These are phyloP conservation scores for Heliangelus exortis DNA, from an alignment of 2,797 vertebrate species.

Conservation along the genomic window DNA sequence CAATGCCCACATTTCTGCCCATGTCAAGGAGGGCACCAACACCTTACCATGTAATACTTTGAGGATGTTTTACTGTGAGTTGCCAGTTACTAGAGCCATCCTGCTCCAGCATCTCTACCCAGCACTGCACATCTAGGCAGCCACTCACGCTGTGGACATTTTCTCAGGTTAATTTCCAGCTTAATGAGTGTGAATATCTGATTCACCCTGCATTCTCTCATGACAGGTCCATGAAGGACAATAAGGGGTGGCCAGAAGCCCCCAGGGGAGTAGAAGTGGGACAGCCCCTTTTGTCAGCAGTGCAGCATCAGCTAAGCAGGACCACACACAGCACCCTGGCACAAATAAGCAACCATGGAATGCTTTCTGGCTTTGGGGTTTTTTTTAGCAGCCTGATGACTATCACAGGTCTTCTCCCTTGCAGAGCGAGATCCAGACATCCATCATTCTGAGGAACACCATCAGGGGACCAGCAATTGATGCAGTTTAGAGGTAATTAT, in stretches of 20 bases:
- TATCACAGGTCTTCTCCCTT: background rate
- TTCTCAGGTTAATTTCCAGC: background rate
- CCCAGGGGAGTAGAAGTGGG: background rate
- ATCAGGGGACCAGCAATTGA: background rate
- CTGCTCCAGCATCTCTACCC: background rate
- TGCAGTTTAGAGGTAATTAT: conserved; percentile 28
- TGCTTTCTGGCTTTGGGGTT: background rate
- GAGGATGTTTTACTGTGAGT: background rate
- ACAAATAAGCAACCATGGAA: background rate
- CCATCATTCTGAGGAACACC: background rate
- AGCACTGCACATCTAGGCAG: background rate
- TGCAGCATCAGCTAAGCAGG: background rate
- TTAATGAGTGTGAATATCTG: background rate
- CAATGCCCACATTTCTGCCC: background rate
- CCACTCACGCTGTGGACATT: background rate
- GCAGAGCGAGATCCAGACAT: background rate
- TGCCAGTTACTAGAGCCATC: background rate
- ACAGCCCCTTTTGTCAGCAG: background rate
- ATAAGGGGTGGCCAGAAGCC: background rate
- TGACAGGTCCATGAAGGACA: fast-evolving
- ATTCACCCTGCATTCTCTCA: background rate
- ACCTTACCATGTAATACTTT: background rate
- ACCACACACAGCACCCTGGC: fast-evolving
- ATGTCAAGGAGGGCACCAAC: background rate
- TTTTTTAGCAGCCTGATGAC: background rate